Conservation (phyloP, 2,113 vertebrate species). For the Piprites chloris region DNA sequence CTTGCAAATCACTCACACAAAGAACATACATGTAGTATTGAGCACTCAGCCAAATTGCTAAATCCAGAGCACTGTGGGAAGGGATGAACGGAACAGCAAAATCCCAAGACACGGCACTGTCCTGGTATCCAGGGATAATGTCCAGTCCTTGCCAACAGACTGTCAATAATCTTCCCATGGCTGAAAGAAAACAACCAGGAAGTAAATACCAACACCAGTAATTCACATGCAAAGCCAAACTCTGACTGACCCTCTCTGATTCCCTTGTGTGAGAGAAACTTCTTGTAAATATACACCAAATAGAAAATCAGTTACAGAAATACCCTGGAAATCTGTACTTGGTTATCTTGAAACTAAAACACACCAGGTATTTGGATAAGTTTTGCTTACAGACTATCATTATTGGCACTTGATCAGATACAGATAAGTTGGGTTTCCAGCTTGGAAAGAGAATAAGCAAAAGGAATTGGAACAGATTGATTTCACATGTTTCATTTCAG, state of each 20-base stretch:
- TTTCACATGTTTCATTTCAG: slow-evolving; percentile 70
- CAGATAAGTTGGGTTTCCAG: slow-evolving; percentile 63
- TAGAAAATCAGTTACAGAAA: slow-evolving; percentile 3
- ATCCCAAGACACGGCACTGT: background rate
- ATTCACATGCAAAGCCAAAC: background rate
- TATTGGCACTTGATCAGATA: slow-evolving; percentile 70
- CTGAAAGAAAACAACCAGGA: background rate
- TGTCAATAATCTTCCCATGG: background rate
- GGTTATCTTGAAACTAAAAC: slow-evolving; percentile 65
- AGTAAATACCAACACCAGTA: background rate
- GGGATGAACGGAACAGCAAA: background rate
- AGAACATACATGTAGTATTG: background rate
- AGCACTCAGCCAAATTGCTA: background rate
- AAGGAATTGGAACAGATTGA: slow-evolving; percentile 69
- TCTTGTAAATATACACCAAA: slow-evolving; percentile 19
- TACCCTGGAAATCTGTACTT: slow-evolving; percentile 53
- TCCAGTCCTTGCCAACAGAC: background rate
- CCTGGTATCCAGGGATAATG: background rate
- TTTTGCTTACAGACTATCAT: slow-evolving; percentile 35
- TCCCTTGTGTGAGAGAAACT: background rate
- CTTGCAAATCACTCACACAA: background rate
- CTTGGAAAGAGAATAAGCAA: slow-evolving; percentile 48
- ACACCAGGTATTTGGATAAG: slow-evolving; percentile 49
- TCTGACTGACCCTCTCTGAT: background rate
- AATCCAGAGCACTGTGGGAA: background rate